Percentiles rank a stretch among this genome's conserved stretches.
phyloP scores from a whole-genome alignment of 2,113 vertebrate species.

The Gasterosteus aculeatus region DNA sequence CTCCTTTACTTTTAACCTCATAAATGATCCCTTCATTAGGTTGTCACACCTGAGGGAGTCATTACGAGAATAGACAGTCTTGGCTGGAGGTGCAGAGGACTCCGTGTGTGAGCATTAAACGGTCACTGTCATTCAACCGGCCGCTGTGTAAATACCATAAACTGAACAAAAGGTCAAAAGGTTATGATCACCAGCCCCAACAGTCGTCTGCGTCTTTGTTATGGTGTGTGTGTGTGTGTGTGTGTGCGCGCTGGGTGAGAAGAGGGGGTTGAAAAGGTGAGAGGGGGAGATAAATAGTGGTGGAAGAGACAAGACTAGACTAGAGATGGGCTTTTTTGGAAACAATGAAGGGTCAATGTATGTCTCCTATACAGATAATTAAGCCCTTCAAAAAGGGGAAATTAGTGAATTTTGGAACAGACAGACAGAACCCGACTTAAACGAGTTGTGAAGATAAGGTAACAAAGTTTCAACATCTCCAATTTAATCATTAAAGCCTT shows the following conservation, averaged over 20 bases:
- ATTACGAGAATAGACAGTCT: background rate
- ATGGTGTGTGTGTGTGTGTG: slow-evolving; percentile 7
- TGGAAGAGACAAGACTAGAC: background rate
- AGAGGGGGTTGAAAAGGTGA: slow-evolving; percentile 57
- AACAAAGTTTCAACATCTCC: background rate
- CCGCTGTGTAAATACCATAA: slow-evolving; percentile 53
- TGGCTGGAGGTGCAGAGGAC: background rate
- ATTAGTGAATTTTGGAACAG: background rate
- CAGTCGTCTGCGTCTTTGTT: slow-evolving; percentile 60
- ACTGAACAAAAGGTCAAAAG: slow-evolving; percentile 61
- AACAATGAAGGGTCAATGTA: background rate
- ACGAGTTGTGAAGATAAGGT: background rate
- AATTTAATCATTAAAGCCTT: background rate
- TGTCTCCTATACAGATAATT: background rate
- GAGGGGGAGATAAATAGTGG: slow-evolving; percentile 14
- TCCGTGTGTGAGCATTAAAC: slow-evolving; percentile 33
- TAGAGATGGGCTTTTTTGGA: background rate
- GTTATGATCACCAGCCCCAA: slow-evolving; percentile 69
- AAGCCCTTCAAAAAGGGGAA: background rate
- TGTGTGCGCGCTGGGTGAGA: slow-evolving; percentile 60
- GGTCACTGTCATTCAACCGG: slow-evolving; percentile 37
- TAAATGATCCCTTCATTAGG: slow-evolving; percentile 28
- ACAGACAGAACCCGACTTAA: background rate
- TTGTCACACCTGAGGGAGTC: slow-evolving; percentile 13
- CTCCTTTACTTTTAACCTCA: slow-evolving; percentile 2